Percentiles rank a stretch among this genome's conserved stretches.
phyloP scores from a whole-genome alignment of 1,140 invertebrate species.

The Drosophila tsacasi region DNA sequence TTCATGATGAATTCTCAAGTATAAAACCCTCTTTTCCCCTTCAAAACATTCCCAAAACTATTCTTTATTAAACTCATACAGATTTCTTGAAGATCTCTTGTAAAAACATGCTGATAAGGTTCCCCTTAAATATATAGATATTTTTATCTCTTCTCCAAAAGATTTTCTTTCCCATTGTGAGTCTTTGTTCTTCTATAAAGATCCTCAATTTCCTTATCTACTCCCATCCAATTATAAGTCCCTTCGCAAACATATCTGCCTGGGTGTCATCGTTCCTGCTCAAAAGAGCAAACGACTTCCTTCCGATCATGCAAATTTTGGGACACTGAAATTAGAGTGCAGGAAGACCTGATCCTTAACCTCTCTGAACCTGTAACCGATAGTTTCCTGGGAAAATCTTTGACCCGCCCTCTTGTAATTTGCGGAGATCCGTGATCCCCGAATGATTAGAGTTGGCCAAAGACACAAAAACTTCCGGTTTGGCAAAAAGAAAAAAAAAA shows the following conservation, averaged over 20 bases:
- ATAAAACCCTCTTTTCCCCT: not conserved
- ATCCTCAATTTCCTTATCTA: constrained; percentile 18
- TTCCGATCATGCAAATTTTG: constrained; percentile 72
- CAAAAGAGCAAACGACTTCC: constrained; percentile 51
- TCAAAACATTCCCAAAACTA: not conserved
- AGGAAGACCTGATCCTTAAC: constrained; percentile 47
- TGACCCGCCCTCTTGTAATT: constrained; percentile 65
- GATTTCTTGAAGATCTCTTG: not conserved
- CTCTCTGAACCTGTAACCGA: constrained; percentile 58
- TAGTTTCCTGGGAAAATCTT: constrained; percentile 45
- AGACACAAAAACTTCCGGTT: constrained; percentile 74
- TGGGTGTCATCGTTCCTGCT: constrained; percentile 37
- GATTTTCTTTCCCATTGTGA: not conserved
- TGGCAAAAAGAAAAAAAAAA: constrained; percentile 26
- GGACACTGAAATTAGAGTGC: constrained; percentile 19
- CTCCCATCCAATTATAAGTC: constrained; percentile 47
- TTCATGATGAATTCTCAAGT: not conserved
- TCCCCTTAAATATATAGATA: not conserved
- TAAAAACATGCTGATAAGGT: not conserved
- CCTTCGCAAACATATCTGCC: constrained; percentile 13
- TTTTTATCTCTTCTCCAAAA: not conserved
- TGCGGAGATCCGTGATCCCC: constrained; percentile 66
- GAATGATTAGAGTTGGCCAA: constrained; percentile 65
- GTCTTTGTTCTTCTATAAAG: constrained; percentile 7
- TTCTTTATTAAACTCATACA: not conserved